Evolutionary conservation across 2,797 vertebrate genomes (phyloP), one percentile per base, ranked within the genome.

Genomic region (Anableps anableps): DNA sequence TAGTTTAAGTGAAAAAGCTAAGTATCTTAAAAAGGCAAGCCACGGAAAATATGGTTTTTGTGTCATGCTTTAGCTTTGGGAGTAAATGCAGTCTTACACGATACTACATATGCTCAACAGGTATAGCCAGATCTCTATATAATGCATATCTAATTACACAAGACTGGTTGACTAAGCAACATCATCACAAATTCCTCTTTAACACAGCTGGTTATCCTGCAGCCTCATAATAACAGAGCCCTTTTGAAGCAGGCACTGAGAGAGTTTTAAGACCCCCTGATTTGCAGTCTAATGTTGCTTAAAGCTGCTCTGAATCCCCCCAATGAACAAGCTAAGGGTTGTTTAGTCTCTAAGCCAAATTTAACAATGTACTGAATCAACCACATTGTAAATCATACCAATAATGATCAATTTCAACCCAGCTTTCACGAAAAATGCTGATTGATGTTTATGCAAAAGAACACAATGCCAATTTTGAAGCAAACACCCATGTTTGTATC

Each of bases 201-300:
- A 51, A n/a, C 72, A 48, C 36, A 74, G 72, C 66, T 72, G 17
- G 76, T 81, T 38, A 60, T 80, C 17, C 78, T 11, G 26, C 50
- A 81, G 36, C 70, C 75, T 85, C 38, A 48, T 58, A 80, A 80
- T 84, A 86, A 62, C 75, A 50, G 43, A 78, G 75, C 34, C 41
- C 26, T 55, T 76, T 82, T 81, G 51, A n/a, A 81, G 1, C 5
- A 1, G 16, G 58, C 68, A 72, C 47, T 36, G 23, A 75, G 81
- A 81, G 45, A 68, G 81, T 89, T 88, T 83, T 76, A 78, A 71
- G 80, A 86, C 86, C 84, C 86, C 73, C 83, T 88, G 85, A 88
- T 92, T 85, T 88, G 80, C 84, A 86, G 86, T 93, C 82, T 83
- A 81, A 84, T 80, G 80, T 73, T 86, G 83, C 84, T 86, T 80